Evolutionary conservation across 2,797 vertebrate genomes (phyloP), one percentile per base, ranked within the genome.

Genomic region (Aphelocoma californica): DNA sequence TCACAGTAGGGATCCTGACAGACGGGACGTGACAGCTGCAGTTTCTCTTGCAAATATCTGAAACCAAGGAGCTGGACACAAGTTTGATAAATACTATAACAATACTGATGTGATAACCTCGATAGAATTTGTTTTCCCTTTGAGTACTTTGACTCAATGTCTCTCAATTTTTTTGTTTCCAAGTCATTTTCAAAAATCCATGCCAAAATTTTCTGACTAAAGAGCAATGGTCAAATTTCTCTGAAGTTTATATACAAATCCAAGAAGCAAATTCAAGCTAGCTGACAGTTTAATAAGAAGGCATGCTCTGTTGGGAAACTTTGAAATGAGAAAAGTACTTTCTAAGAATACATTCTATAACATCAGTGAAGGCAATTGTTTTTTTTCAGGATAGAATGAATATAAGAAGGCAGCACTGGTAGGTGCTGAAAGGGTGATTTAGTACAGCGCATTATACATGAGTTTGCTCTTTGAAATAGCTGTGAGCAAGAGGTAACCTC

Each of bases 141-240:
- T 82, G 32, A 88, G 34, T 45, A 51, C 23, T 89, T 71, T 61
- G 48, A 62, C 9, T n/a, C 12, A 47, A 12, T 14, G 5, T 44
- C 3, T 45, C 3, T 8, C 1, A 5, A 6, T n/a, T 38, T 21
- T 51, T 36, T 25, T 31, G 0, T 1, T 62, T 31, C 17, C 47
- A 65, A 61, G 4, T 50, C 20, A 32, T 31, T 4, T 69, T 79
- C 20, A 75, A 91, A 79, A 71, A 36, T 54, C 32, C 14, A 7
- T 47, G 32, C 26, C n/a, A 45, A 53, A 81, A 73, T 45, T 47
- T n/a, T 64, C 21, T 47, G 14, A 47, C 31, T 54, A 28, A 61
- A 78, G 3, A 74, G 2, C 14, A 51, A 24, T 29, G 5, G 14
- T 20, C 26, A 38, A 60, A 50, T 87, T 57, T 91, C 47, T 69